Base-by-base conservation (phyloP, 2,113 vertebrate genomes). In the Halichoeres trimaculatus region DNA sequence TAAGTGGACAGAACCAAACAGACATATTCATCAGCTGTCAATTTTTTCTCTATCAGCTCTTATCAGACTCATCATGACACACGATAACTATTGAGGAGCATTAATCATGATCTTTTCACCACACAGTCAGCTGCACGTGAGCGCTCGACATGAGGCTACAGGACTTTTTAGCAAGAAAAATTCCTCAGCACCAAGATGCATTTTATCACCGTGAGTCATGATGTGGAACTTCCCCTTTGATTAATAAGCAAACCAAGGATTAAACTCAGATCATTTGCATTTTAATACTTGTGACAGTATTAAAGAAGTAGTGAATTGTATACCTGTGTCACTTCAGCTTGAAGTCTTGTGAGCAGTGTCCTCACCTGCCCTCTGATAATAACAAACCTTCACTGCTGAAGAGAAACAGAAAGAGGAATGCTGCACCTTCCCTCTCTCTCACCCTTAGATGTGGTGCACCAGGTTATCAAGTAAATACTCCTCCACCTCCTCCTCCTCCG, bases 321-420 rank as follows among this genome's bases (percentile, higher is more conserved):
- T 4, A 16, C 4, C 11, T 6, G 13, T 45, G 14, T 17, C 14
- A 45, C 14, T 16, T 45, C 41, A 17, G 13, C 14, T 45, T 45
- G 9, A 5, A 45, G 45, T 54, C 26, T 17, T 19, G n/a, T n/a
- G n/a, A 20, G 38, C 9, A 12, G 1, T 58, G 76, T 80, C 87
- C 72, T 82, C 35, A 23, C 59, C 40, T 73, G 70, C 51, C 45
- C 54, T 81, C 8, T 11, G 48, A 2, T 34, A 47, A 35, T 4
- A 38, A 67, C 72, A 40, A 3, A 8, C 40, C 23, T 4, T 1
- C 10, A 0, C 59, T 4, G 35, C 16, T 1, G 16, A 5, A 72
- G 47, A 73, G 26, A 64, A 6, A 45, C 1, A 35, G 10, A 63
- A 40, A 52, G 0, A 56, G 69, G 65, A 81, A 86, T 84, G 81